A percentile compares a stretch with the other conserved stretches of the same genome.
Conservation (phyloP, 2,797 vertebrate genomes). For the Rhabdophis nuchalis region DNA sequence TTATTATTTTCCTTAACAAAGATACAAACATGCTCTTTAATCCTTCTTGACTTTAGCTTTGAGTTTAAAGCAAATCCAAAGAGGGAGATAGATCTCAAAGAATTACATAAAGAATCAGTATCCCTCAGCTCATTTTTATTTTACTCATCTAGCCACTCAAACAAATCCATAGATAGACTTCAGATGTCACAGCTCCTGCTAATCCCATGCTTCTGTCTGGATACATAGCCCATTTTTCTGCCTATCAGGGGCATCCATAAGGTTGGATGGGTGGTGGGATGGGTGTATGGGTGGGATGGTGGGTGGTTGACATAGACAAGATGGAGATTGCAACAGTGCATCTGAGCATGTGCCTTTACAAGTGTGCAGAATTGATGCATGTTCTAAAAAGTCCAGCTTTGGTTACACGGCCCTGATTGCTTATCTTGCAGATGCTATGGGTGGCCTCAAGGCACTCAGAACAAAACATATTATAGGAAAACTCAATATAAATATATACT, state of each 20-base stretch:
- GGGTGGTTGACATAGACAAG: neutral
- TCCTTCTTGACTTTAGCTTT: constrained; percentile 44
- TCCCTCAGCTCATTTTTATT: neutral
- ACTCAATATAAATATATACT: neutral
- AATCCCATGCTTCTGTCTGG: neutral
- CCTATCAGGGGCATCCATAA: neutral
- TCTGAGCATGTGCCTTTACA: neutral
- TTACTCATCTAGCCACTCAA: neutral
- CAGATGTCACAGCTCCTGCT: neutral
- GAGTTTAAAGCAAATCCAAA: constrained; percentile 43
- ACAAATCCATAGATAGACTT: neutral
- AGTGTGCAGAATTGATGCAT: neutral
- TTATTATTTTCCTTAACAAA: constrained; percentile 44
- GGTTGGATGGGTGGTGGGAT: neutral
- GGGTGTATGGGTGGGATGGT: neutral
- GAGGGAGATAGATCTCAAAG: neutral
- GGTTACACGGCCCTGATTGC: neutral
- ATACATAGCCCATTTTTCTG: neutral
- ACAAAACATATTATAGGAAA: neutral
- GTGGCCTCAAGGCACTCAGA: neutral
- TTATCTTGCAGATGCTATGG: neutral
- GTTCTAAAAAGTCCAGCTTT: neutral
- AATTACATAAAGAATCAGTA: neutral
- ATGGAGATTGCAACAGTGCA: neutral
- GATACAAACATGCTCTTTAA: constrained; percentile 46